phyloP scores from a whole-genome alignment of 2,888 invertebrate genomes.

The Coelopa pilipes region DNA sequence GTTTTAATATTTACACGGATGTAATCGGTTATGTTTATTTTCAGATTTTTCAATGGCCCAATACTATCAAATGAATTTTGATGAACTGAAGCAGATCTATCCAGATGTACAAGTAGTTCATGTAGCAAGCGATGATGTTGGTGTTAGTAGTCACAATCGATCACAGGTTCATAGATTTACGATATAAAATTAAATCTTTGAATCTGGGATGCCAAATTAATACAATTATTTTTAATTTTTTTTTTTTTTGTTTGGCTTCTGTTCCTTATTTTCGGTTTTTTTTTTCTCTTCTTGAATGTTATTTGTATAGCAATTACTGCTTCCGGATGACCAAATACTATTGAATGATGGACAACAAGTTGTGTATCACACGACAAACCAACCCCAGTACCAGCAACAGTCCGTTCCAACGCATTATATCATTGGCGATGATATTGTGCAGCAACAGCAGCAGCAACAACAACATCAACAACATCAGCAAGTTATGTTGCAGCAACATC shows the following conservation, averaged over 20 bases:
- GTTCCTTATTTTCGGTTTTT: constrained; percentile 27
- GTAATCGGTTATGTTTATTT: background rate
- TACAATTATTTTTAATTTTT: background rate
- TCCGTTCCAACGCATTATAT: constrained; percentile 45
- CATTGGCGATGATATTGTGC: constrained; percentile 50
- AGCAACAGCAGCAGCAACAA: constrained; percentile 55
- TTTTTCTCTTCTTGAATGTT: background rate
- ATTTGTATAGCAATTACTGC: constrained; percentile 50
- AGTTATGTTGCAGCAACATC: constrained; percentile 45
- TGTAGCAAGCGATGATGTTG: constrained; percentile 61
- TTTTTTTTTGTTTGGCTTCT: constrained; percentile 19
- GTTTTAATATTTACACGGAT: background rate
- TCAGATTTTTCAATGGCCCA: constrained; percentile 71
- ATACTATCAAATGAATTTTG: constrained; percentile 73
- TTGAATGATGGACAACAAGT: constrained; percentile 68
- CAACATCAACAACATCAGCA: constrained; percentile 49
- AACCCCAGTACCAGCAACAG: constrained; percentile 53
- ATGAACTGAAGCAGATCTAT: constrained; percentile 74
- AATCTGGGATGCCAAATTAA: constrained; percentile 34
- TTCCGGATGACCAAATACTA: constrained; percentile 65
- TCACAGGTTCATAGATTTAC: constrained; percentile 52
- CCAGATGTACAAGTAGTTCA: constrained; percentile 69
- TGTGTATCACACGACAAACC: constrained; percentile 61
- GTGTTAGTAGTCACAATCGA: constrained; percentile 56
- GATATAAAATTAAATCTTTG: constrained; percentile 41